Evolutionary conservation across 2,113 vertebrate genomes (phyloP), one percentile per base, ranked within the genome.

Genomic region (Lethenteron camtschaticum): DNA sequence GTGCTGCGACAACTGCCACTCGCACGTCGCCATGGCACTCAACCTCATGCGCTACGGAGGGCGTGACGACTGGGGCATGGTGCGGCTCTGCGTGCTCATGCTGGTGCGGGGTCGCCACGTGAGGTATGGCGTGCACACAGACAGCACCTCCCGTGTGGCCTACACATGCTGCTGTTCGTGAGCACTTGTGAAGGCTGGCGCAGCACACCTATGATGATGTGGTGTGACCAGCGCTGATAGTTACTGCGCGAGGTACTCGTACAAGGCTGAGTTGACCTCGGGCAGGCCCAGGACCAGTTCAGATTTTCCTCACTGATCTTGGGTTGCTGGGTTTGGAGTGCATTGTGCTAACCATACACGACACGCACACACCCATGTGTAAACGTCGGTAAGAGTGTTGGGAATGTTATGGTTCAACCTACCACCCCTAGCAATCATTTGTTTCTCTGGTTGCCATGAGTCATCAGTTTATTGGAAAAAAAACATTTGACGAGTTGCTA

Each of bases 1-100:
- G 66, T 96, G 90, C 81, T 88, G 90, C 72, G 92, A 99, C 78
- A 99, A 96, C 79, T 99, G 94, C 77, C 92, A 99, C 78, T 99
- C 92, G 9, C 91, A 99, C 0, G 94, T 99, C 16, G 90, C 91
- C 10, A 79, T 95, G 85, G 90, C 92, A 70, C 85, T 99, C 75
- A 99, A 99, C 76, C 76, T 96, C 57, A 96, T 99, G 94, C 83
- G 78, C 11, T 96, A 99, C 0, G 82, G 89, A 72, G 94, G 94
- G 80, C 86, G 87, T 81, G 83, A 84, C 10, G 88, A 82, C 16
- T 99, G 94, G 90, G 96, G 95, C 80, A 99, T 99, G 94, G 81
- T 90, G 73, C 90, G 89, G 1, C 85, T 99, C 71, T 94, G 90
- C 77, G 77, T 83, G 75, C 79, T 84, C 75, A 85, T 83, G 24